Conservation (phyloP, 2,797 vertebrate species). For the Acomys russatus region DNA sequence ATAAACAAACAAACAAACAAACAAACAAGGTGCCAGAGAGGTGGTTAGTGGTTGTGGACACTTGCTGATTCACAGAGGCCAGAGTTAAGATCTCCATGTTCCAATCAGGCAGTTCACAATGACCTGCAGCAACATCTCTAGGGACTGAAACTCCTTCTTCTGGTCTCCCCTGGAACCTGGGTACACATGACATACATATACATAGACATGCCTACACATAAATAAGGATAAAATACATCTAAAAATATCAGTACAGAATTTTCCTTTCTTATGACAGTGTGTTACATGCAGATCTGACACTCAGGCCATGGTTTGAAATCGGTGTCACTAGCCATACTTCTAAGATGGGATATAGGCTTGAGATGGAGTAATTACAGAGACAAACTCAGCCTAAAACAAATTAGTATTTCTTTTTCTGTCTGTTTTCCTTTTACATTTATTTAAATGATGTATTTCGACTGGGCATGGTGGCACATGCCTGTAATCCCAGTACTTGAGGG, state of each 20-base stretch:
- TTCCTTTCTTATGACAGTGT: background rate
- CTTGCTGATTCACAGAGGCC: background rate
- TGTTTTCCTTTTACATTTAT: background rate
- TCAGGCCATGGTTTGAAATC: background rate
- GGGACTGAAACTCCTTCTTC: background rate
- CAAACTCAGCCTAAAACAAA: background rate
- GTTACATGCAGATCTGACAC: background rate
- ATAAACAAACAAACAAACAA: too few species aligned
- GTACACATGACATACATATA: background rate
- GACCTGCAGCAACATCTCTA: too few species aligned
- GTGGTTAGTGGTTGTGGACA: background rate
- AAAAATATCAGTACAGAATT: background rate
- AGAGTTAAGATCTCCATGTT: background rate
- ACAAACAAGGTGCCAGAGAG: too few species aligned
- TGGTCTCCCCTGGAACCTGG: too few species aligned
- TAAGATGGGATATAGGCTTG: background rate
- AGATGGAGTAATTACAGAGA: background rate
- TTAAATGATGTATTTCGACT: background rate
- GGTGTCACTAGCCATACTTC: background rate
- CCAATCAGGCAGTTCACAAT: background rate
- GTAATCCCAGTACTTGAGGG: too few species aligned
- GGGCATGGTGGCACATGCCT: too few species aligned
- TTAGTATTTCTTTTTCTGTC: background rate
- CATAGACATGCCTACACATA: background rate
- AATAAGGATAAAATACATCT: background rate